Evolutionary conservation across 1,140 invertebrate genomes (phyloP), one percentile per base, ranked within the genome.

Genomic region (Marisa cornuarietis): DNA sequence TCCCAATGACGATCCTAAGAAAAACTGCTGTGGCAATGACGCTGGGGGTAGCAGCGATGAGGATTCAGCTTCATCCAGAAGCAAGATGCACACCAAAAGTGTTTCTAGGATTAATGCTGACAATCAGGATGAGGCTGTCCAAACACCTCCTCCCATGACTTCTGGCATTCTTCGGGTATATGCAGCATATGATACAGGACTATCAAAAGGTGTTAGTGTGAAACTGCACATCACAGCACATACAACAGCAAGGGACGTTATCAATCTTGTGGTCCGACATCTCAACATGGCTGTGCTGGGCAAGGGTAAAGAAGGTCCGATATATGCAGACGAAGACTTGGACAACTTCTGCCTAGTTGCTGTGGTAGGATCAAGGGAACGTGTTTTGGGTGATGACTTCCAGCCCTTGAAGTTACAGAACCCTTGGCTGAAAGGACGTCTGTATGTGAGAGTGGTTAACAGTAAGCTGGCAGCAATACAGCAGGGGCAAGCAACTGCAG

Each of bases 131-230:
- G 54, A 58, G 54, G 54, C 54, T 11, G 54, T 58, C 11, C 22
- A 72, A 52, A 62, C 72, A 65, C 73, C 71, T 79, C 75, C 63
- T 51, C 76, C 42, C 75, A 81, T 49, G 65, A 75, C 18, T 51
- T 88, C 88, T 8, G 91, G 90, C 10, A 91, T 93, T 75, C 84
- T 93, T 13, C 91, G 95, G 90, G 96, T 99, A 42, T 98, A 95
- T 88, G 96, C 96, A 1, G 97, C 97, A 7, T 99, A 99, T 89
- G 96, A 98, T 83, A 98, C 96, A 0, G 97, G 97, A 42, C 90
- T 99, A 79, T 96, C 96, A 9, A 94, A 94, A 66, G 97, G 97
- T 0, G 98, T 97, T 4, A 97, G 96, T 84, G 93, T 99, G 1
- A 97, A 97, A 88, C 91, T 99, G 0, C 96, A 98, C 90, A 96